Evolutionary conservation across 2,797 vertebrate genomes (phyloP).

Genomic region (Dipus sagitta): DNA sequence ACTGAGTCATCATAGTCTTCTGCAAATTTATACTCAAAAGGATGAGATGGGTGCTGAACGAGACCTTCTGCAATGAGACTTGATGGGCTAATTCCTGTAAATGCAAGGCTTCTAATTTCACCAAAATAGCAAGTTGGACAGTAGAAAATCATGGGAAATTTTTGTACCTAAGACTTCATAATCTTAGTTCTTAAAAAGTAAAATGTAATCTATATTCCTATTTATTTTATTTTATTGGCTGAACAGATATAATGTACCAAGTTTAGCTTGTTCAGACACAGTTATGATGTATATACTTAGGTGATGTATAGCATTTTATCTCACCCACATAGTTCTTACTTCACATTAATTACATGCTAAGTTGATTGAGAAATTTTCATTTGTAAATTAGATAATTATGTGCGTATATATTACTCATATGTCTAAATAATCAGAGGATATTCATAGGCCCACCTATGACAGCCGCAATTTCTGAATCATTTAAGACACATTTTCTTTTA

Average conservation of each 20-base stretch:
- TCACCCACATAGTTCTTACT: not conserved
- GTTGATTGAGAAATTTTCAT: not conserved
- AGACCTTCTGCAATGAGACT: too few species aligned
- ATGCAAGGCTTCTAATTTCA: not conserved
- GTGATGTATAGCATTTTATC: not conserved
- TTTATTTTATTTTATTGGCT: not conserved
- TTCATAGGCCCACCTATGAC: constrained; percentile 25
- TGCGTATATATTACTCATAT: not conserved
- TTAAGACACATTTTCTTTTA: constrained; percentile 60
- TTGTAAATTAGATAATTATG: not conserved
- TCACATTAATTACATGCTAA: not conserved
- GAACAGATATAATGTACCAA: not conserved
- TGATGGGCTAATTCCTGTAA: not conserved
- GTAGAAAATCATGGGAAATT: not conserved
- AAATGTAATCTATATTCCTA: not conserved
- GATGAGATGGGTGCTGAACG: not conserved
- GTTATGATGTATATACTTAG: not conserved
- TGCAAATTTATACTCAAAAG: not conserved
- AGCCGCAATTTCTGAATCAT: constrained; percentile 32
- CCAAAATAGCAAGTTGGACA: not conserved
- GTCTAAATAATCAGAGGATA: constrained; percentile 15
- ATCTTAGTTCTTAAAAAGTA: not conserved
- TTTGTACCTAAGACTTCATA: not conserved
- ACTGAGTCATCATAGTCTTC: not conserved
- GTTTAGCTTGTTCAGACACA: not conserved